Base-by-base conservation (phyloP, 2,113 vertebrate species). In the Jacana jacana region DNA sequence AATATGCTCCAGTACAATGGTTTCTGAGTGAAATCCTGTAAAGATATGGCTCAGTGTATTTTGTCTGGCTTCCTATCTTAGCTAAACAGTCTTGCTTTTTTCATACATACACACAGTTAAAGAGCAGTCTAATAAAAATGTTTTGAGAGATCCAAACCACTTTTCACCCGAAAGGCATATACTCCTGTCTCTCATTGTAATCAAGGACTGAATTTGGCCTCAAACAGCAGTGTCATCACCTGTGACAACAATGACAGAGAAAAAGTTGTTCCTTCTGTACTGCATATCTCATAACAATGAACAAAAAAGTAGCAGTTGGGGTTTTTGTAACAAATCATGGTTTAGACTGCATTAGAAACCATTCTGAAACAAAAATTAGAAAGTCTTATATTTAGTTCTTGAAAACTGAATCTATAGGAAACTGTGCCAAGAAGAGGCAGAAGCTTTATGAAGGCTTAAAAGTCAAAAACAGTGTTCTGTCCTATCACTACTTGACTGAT, bases 361-460 rank as follows among this genome's bases (percentile, higher is more conserved):
- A 17, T 71, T 76, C 76, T 93, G 91, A 97, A 93, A 51, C 61
- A 95, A 96, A 97, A 76, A 81, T 86, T 86, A 89, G 63, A 83
- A 83, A 79, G 23, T 22, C 46, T 84, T 65, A 91, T 92, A 35
- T 70, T 68, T 55, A 83, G 75, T 44, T 93, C 42, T 68, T 51
- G 92, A 95, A 94, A 95, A 84, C 23, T 18, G 61, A 55, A 46
- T 48, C 88, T 66, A 44, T 73, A 90, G 84, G 66, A 95, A 98
- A 89, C 58, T 68, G 37, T 80, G 31, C 64, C 84, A 93, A 33
- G 82, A 95, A 97, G 86, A 90, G 12, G 13, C 54, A 91, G 19
- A 13, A 95, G 17, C 42, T 97, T 97, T 78, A 84, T 66, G 86
- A 95, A 95, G 79, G 68, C 49, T 72, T 79, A 89, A 86, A 95